Evolutionary conservation across 2,888 invertebrate species (phyloP), one percentile per base, ranked within the genome.

Genomic region (Agrotis clavis): DNA sequence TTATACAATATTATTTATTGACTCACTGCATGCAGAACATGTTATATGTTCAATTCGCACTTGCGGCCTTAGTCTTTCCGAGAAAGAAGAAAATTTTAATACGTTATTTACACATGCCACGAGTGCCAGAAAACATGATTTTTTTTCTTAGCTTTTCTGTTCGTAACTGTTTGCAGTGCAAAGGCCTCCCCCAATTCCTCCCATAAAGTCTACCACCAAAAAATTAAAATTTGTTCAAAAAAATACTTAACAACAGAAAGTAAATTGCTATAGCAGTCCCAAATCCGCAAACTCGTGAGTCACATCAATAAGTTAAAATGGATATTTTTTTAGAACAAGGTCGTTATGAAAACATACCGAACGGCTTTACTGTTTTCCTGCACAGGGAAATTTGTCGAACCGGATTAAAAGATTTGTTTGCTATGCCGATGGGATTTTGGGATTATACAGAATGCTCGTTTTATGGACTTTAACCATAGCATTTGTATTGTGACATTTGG

Each of bases 361-460:
- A 56, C 7, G 45, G 7, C 11, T 11, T 56, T 45, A 35, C 30
- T 59, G 48, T 50, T 45, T 18, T 30, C 16, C 11, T 54, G 3
- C 19, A 54, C 25, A 35, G 19, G 25, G 13, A 14, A 59, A 60
- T 71, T 69, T 72, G 54, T 72, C 60, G 74, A 72, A 74, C 50
- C 14, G 67, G 79, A 72, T 83, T 82, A 82, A 69, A 60, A 68
- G 72, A 84, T 84, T 81, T 71, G 69, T 71, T 81, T 65, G 47
- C 70, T 77, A 18, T 62, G 53, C 53, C 41, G 45, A 57, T 74
- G 61, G 63, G 70, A 59, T 83, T 73, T 62, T 41, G 35, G 63
- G 63, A 75, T 83, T 81, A 76, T 47, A 74, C 2, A 56, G 64
- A 4, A 3, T 80, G 47, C 54, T 65, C 48, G 25, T 74, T 78